Conservation (phyloP, 2,797 vertebrate species). For the Onychomys arenicola region DNA sequence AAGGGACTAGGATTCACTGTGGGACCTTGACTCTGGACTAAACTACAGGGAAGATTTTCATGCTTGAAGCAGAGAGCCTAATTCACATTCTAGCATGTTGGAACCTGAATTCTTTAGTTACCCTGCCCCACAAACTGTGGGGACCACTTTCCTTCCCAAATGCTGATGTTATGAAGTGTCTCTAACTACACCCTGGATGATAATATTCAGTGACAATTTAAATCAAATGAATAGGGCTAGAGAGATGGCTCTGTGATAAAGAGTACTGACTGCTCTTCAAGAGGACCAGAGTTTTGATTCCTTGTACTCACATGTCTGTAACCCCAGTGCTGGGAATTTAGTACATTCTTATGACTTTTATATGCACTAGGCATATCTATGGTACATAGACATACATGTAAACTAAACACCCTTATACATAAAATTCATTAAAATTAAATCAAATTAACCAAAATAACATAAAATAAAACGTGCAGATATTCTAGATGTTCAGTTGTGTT, state of each 20-base stretch:
- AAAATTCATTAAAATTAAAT: neutral
- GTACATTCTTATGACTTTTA: neutral
- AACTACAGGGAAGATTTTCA: neutral
- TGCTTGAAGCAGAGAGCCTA: neutral
- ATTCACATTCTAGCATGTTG: neutral
- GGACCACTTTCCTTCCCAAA: neutral
- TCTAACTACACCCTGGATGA: neutral
- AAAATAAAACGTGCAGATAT: neutral
- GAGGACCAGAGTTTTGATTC: neutral
- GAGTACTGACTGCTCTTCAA: neutral
- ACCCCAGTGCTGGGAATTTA: neutral
- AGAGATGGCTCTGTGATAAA: too few species aligned
- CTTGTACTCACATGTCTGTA: neutral
- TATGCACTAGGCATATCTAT: neutral
- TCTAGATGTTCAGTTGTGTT: neutral
- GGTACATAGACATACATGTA: neutral
- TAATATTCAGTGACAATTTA: neutral
- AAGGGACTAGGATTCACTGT: neutral
- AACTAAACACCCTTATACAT: neutral
- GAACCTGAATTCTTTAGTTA: neutral
- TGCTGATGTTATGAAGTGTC: neutral
- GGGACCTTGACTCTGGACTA: neutral
- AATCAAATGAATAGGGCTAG: neutral
- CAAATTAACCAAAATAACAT: neutral
- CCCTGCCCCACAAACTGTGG: neutral